Evolutionary conservation across 2,888 invertebrate species (phyloP).

Genomic region (Deroplatys truncata): DNA sequence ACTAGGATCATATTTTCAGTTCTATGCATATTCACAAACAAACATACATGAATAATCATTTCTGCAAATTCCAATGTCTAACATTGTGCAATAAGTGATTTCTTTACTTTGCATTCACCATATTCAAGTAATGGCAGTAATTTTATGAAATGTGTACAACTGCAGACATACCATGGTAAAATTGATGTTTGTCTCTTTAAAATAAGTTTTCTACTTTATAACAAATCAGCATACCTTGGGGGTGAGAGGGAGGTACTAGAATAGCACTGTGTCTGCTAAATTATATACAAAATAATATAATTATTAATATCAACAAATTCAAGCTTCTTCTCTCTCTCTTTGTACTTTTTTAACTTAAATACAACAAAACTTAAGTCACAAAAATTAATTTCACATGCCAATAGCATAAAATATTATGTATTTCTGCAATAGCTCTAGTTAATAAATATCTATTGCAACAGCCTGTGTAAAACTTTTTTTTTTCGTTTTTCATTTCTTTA

Average conservation of each 20-base stretch:
- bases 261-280: slow-evolving; percentile 5
- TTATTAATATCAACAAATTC: slow-evolving; percentile 12
- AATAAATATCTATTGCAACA: slow-evolving; percentile 27
- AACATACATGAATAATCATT: neutral
- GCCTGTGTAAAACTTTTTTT: slow-evolving; percentile 19
- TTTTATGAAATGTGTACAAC: slow-evolving; percentile 8
- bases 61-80: neutral
- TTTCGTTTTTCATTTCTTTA: slow-evolving; percentile 32
- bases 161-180: slow-evolving; percentile 6
- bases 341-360: slow-evolving; percentile 24
- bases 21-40: neutral
- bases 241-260: neutral
- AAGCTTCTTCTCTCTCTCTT: slow-evolving; percentile 11
- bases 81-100: neutral
- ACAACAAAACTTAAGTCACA: neutral
- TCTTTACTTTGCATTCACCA: neutral
- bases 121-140: neutral
- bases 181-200: neutral
- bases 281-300: slow-evolving; percentile 23
- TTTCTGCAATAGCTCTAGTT: slow-evolving; percentile 16
- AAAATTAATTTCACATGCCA: slow-evolving; percentile 2
- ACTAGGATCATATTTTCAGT: slow-evolving; percentile 2
- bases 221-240: neutral
- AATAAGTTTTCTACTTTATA: neutral
- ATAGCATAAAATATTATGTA: slow-evolving; percentile 1